Conservation (phyloP, 2,113 vertebrate genomes). For the Recurvirostra avosetta region DNA sequence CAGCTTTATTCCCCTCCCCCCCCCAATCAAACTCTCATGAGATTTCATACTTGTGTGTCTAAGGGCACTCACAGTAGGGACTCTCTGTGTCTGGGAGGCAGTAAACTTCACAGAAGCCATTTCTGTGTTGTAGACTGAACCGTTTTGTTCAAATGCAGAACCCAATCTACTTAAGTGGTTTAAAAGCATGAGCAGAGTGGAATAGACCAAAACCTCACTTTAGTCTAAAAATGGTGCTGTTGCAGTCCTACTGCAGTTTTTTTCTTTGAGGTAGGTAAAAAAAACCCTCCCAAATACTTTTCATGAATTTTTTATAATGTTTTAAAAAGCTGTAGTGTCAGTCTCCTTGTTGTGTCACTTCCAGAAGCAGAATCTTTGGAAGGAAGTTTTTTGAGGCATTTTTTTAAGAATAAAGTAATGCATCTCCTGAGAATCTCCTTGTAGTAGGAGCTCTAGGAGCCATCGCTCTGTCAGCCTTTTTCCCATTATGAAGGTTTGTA, state of each 20-base stretch:
- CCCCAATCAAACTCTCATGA: background rate
- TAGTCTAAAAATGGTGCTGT: background rate
- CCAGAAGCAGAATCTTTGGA: background rate
- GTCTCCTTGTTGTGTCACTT: background rate
- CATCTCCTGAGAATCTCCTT: background rate
- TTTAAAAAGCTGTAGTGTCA: background rate
- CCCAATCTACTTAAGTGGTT: background rate
- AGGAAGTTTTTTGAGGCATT: background rate
- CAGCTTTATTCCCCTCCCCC: accelerated
- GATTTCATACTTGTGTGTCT: background rate
- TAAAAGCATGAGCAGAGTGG: background rate
- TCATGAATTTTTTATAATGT: background rate
- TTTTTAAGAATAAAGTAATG: background rate
- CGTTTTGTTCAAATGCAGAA: background rate
- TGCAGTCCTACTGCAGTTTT: background rate
- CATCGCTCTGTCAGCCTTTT: background rate
- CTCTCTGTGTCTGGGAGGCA: background rate
- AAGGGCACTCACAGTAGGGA: background rate
- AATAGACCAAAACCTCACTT: background rate
- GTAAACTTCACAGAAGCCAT: background rate
- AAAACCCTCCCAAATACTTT: background rate
- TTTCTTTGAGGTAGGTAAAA: background rate
- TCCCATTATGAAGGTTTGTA: background rate
- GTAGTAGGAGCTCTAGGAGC: background rate
- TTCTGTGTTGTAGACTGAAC: background rate